A percentile compares a stretch with the other conserved stretches of the same genome.
These are phyloP conservation scores for Pteropus alecto DNA, from an alignment of 2,113 vertebrate genomes.

Conservation along the genomic window DNA sequence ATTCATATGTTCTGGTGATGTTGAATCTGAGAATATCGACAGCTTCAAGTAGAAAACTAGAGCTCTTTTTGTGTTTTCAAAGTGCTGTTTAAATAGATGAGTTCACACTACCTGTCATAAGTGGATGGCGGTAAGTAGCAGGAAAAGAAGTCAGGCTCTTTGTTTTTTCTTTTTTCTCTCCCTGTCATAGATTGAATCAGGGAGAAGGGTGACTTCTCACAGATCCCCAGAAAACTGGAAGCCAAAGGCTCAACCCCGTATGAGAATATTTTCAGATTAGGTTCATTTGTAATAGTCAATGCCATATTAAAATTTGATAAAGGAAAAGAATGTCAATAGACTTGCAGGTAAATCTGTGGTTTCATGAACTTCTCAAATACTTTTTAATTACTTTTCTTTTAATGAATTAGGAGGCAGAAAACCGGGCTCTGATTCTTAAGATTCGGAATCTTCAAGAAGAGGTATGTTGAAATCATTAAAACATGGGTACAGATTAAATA, in stretches of 20 bases:
- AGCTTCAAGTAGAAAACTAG: not conserved
- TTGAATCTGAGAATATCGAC: not conserved
- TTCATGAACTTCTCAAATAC: not conserved
- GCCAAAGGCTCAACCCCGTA: not conserved
- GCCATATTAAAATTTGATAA: not conserved
- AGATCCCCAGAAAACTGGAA: not conserved
- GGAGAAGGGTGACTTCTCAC: not conserved
- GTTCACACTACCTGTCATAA: not conserved
- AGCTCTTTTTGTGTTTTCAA: conserved; percentile 4
- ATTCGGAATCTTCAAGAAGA: conserved; percentile 91
- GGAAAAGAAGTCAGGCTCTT: not conserved
- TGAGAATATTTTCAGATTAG: not conserved
- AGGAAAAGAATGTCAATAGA: not conserved
- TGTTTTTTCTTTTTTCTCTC: not conserved
- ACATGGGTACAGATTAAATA: not conserved
- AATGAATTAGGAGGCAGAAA: conserved; percentile 88
- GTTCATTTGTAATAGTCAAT: not conserved
- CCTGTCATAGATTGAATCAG: not conserved
- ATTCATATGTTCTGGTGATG: not conserved
- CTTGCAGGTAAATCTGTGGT: not conserved
- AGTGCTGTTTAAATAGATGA: not conserved
- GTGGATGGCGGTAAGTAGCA: no score
- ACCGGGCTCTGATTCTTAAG: conserved; percentile 87
- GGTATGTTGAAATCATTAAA: conserved; percentile 71
- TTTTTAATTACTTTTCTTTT: not conserved